phyloP scores from a whole-genome alignment of 2,113 vertebrate genomes.

The Penelope pileata region DNA sequence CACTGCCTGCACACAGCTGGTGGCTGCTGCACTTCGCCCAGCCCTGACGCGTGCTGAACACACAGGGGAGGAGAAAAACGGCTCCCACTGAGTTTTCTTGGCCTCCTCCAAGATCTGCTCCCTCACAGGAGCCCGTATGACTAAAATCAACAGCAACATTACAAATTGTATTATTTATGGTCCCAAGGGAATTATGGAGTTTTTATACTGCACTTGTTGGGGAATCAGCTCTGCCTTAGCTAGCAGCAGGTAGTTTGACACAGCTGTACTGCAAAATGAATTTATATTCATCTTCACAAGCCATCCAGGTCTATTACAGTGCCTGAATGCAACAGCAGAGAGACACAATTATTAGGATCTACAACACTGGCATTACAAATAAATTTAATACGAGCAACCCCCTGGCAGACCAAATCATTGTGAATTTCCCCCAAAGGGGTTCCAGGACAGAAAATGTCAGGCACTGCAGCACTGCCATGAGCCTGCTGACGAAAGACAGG shows the following conservation, averaged over 20 bases:
- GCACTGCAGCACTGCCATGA: not conserved
- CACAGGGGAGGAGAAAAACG: not conserved
- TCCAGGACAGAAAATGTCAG: slow-evolving; percentile 2
- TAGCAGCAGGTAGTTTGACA: not conserved
- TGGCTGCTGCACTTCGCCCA: not conserved
- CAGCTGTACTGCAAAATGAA: slow-evolving; percentile 28
- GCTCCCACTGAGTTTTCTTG: not conserved
- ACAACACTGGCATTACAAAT: not conserved
- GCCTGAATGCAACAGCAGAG: slow-evolving; percentile 36
- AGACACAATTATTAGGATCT: slow-evolving; percentile 28
- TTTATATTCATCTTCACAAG: slow-evolving; percentile 36
- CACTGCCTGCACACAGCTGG: fast-evolving
- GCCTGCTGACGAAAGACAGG: slow-evolving; percentile 32
- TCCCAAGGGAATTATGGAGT: not conserved
- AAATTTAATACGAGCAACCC: not conserved
- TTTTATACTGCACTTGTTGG: not conserved
- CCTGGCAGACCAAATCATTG: not conserved
- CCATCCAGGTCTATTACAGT: slow-evolving; percentile 27
- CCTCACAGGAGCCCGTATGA: not conserved
- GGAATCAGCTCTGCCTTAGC: not conserved
- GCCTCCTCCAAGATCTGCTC: not conserved
- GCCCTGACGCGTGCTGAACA: not conserved
- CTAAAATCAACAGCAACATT: not conserved
- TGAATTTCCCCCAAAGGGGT: not conserved
- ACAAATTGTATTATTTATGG: not conserved